A percentile compares a stretch with the other conserved stretches of the same genome.
phyloP scores from a whole-genome alignment of 2,888 invertebrate genomes.

The Diaphora mendica region DNA sequence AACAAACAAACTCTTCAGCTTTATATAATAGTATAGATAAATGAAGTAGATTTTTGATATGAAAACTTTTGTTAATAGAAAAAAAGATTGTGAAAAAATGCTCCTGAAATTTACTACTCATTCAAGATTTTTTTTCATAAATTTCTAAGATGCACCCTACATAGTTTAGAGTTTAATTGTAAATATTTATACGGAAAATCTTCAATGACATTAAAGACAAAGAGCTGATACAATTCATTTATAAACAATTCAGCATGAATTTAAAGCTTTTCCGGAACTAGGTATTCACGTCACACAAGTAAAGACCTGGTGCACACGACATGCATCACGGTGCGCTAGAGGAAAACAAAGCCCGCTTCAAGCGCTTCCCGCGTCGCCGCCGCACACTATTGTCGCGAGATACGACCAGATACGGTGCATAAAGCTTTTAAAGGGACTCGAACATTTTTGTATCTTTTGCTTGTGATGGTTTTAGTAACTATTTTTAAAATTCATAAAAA shows the following conservation, averaged over 20 bases:
- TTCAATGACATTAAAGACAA: not conserved
- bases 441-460: not conserved
- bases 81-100: too few relatives aligned
- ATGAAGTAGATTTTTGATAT: too few relatives aligned
- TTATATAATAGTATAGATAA: too few relatives aligned
- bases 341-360: constrained; percentile 38
- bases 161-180: too few relatives aligned
- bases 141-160: too few relatives aligned
- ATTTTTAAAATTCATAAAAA: not conserved
- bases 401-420: constrained; percentile 15
- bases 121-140: too few relatives aligned
- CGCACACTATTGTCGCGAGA: constrained; percentile 29
- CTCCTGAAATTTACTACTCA: too few relatives aligned
- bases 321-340: constrained; percentile 16
- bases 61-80: too few relatives aligned
- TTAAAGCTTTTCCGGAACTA: constrained; percentile 12
- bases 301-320: constrained; percentile 23
- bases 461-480: not conserved
- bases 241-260: constrained; percentile 19
- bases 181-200: too few relatives aligned
- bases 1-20: too few relatives aligned
- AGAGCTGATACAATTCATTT: constrained; percentile 3
- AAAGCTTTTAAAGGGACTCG: constrained; percentile 15
- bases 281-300: constrained; percentile 24
- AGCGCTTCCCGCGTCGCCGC: constrained; percentile 28